Evolutionary conservation across 23 tunicate genomes (phyloP).

Genomic region (Trididemnum clinides): DNA sequence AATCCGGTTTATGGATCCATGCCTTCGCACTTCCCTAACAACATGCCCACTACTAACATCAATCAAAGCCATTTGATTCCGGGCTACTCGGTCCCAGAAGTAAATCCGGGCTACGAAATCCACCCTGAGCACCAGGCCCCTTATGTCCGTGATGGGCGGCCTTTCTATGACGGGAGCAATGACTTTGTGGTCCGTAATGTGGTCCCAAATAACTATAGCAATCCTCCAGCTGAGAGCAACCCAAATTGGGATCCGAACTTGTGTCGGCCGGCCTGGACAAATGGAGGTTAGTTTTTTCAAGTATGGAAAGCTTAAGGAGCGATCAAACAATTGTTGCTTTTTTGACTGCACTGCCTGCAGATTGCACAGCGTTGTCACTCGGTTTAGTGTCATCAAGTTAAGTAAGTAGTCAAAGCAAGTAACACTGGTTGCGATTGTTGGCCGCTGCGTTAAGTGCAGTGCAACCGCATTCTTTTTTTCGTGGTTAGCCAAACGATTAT

Average conservation of each 20-base stretch:
- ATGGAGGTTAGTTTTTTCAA: constrained; percentile 40
- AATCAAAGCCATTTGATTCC: background rate
- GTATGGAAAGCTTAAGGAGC: too few relatives aligned
- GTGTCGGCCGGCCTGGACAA: constrained; percentile 27
- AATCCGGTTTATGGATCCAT: constrained; percentile 37
- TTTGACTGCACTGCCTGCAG: too few relatives aligned
- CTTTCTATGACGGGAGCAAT: constrained; percentile 30
- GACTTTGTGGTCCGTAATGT: constrained; percentile 43
- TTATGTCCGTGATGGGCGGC: constrained; percentile 24
- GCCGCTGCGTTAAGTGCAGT: too few relatives aligned
- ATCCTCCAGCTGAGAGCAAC: constrained; percentile 9
- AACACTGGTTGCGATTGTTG: too few relatives aligned
- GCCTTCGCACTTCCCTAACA: constrained; percentile 35
- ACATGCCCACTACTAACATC: background rate
- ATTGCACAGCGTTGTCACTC: too few relatives aligned
- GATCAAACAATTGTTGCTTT: too few relatives aligned
- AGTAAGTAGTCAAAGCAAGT: too few relatives aligned
- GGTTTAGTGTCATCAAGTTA: too few relatives aligned
- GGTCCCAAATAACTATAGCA: constrained; percentile 44
- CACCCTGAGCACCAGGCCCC: constrained; percentile 36
- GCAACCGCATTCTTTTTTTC: too few relatives aligned
- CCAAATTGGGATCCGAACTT: constrained; percentile 42
- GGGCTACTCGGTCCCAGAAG: constrained; percentile 31
- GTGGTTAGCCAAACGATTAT: too few relatives aligned
- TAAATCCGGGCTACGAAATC: constrained; percentile 25